Conservation (phyloP, 2,888 invertebrate genomes). For the Lasioglossum morio region DNA sequence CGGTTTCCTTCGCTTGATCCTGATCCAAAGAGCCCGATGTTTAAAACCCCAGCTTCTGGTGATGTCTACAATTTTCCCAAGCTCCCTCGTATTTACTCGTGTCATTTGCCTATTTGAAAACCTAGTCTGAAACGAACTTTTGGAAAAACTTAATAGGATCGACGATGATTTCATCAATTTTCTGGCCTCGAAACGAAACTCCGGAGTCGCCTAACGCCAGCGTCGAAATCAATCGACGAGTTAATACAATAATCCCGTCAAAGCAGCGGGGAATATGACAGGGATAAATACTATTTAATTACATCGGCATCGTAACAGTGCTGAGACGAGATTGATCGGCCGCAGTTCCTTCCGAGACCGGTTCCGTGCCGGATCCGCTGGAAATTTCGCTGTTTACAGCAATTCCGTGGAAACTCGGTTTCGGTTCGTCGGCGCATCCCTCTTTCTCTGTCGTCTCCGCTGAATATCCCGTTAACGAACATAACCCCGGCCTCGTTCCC, state of each 20-base stretch:
- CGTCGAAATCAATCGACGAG: not conserved
- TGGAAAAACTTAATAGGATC: not conserved
- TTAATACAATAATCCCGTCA: constrained; percentile 2
- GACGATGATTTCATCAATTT: not conserved
- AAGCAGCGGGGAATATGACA: not conserved
- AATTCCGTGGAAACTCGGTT: constrained; percentile 16
- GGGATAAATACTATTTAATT: constrained; percentile 27
- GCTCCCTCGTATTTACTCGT: too few relatives aligned
- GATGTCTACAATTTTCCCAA: too few relatives aligned
- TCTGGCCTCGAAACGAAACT: not conserved
- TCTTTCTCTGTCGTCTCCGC: not conserved
- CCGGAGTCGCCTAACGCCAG: not conserved
- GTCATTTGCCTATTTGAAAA: not conserved
- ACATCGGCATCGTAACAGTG: not conserved
- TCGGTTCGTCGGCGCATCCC: constrained; percentile 9
- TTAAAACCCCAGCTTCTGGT: too few relatives aligned
- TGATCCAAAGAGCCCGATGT: too few relatives aligned
- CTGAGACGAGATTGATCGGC: constrained; percentile 21
- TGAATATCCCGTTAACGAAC: constrained; percentile 49
- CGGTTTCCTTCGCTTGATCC: not conserved
- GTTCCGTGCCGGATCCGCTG: not conserved
- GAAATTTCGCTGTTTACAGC: constrained; percentile 37
- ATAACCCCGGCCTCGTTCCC: constrained; percentile 4
- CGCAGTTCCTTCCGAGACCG: not conserved
- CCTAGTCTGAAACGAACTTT: not conserved